These are phyloP conservation scores for Caranx ignobilis DNA, from an alignment of 2,113 vertebrate species.

Conservation along the genomic window DNA sequence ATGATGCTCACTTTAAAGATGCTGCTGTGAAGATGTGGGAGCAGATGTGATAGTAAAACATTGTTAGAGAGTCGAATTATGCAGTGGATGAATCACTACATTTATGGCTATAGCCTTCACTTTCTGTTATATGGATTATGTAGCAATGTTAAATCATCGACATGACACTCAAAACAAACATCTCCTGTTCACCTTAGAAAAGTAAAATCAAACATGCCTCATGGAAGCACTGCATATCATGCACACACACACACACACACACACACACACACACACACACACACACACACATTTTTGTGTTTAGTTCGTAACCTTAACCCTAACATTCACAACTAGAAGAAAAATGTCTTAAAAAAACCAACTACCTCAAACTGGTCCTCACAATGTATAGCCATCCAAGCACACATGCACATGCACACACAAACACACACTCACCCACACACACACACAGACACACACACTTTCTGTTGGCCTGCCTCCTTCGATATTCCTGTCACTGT, in stretches of 20 bases:
- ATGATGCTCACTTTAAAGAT: slow-evolving; percentile 14
- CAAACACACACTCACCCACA: slow-evolving; percentile 5
- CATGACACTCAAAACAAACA: background rate
- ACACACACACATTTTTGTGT: background rate
- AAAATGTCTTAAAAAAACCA: no score
- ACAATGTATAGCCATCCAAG: no score
- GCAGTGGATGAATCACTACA: slow-evolving; percentile 8
- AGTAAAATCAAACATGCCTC: background rate
- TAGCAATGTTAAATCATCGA: background rate
- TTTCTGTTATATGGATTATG: background rate
- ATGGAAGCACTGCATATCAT: background rate
- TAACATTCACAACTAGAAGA: no score
- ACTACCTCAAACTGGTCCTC: no score
- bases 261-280: slow-evolving; percentile 5
- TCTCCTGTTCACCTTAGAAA: background rate
- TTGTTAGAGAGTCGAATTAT: slow-evolving; percentile 21
- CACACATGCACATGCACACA: slow-evolving; percentile 2
- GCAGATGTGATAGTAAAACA: slow-evolving; percentile 19
- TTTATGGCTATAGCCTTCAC: background rate
- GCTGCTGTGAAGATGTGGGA: slow-evolving; percentile 2
- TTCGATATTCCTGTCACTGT: slow-evolving; percentile 44
- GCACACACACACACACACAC: background rate
- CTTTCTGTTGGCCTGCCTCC: slow-evolving; percentile 1
- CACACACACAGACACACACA: slow-evolving; percentile 3
- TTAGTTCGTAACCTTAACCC: background rate